Conservation (phyloP, 2,888 invertebrate genomes). For the Lasioglossum zephyrum region DNA sequence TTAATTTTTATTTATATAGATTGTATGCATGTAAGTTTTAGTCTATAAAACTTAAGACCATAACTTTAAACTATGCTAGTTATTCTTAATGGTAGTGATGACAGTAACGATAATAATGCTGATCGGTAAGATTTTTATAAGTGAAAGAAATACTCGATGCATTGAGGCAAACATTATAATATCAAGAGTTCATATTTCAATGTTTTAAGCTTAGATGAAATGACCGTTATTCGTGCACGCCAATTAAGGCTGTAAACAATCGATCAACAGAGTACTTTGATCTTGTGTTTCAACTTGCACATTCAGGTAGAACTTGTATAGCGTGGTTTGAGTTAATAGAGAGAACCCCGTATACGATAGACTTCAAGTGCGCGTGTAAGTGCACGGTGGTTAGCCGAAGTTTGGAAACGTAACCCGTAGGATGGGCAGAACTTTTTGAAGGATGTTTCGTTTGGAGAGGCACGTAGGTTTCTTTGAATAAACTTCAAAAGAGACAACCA, state of each 20-base stretch:
- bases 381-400: slow-evolving; percentile 48
- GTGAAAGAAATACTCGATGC: not conserved
- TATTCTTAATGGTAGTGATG: too few relatives aligned
- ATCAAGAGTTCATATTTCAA: slow-evolving; percentile 26
- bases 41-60: too few relatives aligned
- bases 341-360: slow-evolving; percentile 11
- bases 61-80: too few relatives aligned
- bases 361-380: slow-evolving; percentile 3
- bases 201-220: slow-evolving; percentile 27
- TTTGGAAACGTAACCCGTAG: slow-evolving; percentile 40
- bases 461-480: not conserved
- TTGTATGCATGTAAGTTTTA: too few relatives aligned
- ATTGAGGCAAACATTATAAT: not conserved
- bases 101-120: too few relatives aligned
- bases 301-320: slow-evolving; percentile 30
- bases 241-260: slow-evolving; percentile 58
- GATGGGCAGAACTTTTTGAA: slow-evolving; percentile 15
- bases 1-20: too few relatives aligned
- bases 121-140: not conserved
- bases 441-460: not conserved
- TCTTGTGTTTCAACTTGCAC: slow-evolving; percentile 2
- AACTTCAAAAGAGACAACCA: not conserved
- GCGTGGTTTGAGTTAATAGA: slow-evolving; percentile 35
- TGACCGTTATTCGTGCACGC: slow-evolving; percentile 39
- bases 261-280: slow-evolving; percentile 23